These are phyloP conservation scores for Solen grandis DNA, from an alignment of 1,140 invertebrate species.

Conservation along the genomic window DNA sequence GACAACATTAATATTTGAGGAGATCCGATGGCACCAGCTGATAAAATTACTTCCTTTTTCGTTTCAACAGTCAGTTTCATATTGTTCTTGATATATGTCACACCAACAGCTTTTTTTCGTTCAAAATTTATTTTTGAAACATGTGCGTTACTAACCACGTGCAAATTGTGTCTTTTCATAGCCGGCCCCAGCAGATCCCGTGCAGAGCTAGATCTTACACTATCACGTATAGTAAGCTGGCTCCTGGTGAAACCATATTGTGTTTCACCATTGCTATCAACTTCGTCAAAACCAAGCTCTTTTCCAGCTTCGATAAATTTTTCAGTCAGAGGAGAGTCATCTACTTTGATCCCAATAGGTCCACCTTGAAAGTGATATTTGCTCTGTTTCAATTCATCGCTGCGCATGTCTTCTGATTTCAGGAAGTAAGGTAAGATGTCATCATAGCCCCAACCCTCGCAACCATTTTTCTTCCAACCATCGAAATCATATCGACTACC, in stretches of 20 bases:
- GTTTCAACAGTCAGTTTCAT: constrained; percentile 83
- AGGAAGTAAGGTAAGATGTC: constrained; percentile 94
- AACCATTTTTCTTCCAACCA: too few relatives aligned
- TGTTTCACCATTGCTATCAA: constrained; percentile 53
- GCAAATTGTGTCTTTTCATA: constrained; percentile 27
- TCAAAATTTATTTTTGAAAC: constrained; percentile 50
- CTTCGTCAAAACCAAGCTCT: constrained; percentile 62
- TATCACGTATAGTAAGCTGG: constrained; percentile 2
- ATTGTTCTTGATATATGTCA: constrained; percentile 69
- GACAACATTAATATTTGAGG: too few relatives aligned
- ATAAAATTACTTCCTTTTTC: constrained; percentile 83
- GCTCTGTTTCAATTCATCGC: constrained; percentile 76
- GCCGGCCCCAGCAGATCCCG: constrained; percentile 15
- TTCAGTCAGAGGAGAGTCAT: constrained; percentile 59
- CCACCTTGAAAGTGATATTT: too few relatives aligned
- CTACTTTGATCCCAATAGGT: constrained; percentile 52
- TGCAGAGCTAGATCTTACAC: constrained; percentile 2
- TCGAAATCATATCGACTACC: too few relatives aligned
- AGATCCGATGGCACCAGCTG: too few relatives aligned
- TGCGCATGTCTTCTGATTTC: constrained; percentile 86
- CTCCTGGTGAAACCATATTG: constrained; percentile 8
- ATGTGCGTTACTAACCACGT: constrained; percentile 9
- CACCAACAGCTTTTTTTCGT: constrained; percentile 57
- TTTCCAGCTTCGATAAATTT: too few relatives aligned
- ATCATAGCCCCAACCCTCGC: constrained; percentile 93